Evolutionary conservation across 2,888 invertebrate genomes (phyloP), one percentile per base, ranked within the genome.

Genomic region (Epicampocera succincta): DNA sequence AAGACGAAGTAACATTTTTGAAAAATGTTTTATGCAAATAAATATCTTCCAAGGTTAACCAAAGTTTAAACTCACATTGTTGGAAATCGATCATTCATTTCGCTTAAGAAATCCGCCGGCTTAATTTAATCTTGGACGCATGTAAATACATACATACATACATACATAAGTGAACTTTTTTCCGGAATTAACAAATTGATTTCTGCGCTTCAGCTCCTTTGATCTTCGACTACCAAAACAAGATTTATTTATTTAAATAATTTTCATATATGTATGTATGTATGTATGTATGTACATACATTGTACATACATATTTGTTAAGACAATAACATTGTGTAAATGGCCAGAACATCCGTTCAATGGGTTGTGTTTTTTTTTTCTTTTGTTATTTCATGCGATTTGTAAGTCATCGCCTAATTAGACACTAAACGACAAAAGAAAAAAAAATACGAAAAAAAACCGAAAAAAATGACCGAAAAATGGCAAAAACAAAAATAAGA

Each of bases 201-300:
- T 77, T 76, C 46, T 68, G 29, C n/a, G 61, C 54, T 63, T 54
- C 29, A n/a, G 11, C 21, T 61, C 38, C 50, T 66, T 61, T 73
- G 56, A 77, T 73, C 73, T 66, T 48, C 11, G 21, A 74, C 74
- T 73, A 73, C 69, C 63, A 71, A 69, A 52, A 61, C 12, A 19
- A 29, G 15, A 48, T 54, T 60, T 82, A 60, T 82, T 78, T 82
- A 66, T 63, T 21, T 40, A 78, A 74, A 66, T 44, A 74, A 82
- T 82, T 82, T 66, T 75, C 74, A 65, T 78, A 74, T 66, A n/a
- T n/a, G n/a, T n/a, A n/a, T n/a, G n/a, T n/a, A n/a, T n/a, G n/a
- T n/a, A n/a, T n/a, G n/a, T n/a, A n/a, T n/a, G n/a, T n/a, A n/a
- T n/a, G n/a, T n/a, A n/a, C n/a, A n/a, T n/a, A n/a, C n/a, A n/a